A percentile compares a stretch with the other conserved stretches of the same genome.
Evolutionary conservation across 1,140 invertebrate species (phyloP).

Genomic region (Rhyzopertha dominica): DNA sequence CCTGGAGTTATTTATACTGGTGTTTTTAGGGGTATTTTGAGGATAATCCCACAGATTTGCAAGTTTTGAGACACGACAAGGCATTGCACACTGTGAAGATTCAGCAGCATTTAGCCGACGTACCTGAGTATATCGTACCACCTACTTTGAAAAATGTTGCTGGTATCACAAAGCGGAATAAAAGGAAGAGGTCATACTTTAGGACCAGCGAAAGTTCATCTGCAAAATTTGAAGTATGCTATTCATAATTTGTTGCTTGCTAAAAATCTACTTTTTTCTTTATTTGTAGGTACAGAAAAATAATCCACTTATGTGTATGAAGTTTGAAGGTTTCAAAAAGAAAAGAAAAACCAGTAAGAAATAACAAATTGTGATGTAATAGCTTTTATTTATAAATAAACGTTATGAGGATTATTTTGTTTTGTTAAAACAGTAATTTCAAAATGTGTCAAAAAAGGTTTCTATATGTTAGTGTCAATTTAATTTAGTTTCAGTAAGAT

Average conservation of each 20-base stretch:
- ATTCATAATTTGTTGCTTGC: too few relatives aligned
- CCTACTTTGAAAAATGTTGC: conserved; percentile 62
- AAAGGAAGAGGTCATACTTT: conserved; percentile 39
- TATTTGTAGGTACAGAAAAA: conserved; percentile 23
- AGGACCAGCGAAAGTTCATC: conserved; percentile 21
- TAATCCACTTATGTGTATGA: conserved; percentile 40
- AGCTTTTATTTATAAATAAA: not conserved
- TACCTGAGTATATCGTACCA: conserved; percentile 92
- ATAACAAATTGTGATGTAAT: not conserved
- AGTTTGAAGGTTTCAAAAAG: conserved; percentile 40
- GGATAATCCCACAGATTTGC: conserved; percentile 87
- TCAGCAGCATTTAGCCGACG: conserved; percentile 82
- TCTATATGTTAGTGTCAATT: not conserved
- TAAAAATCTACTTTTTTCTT: conserved; percentile 4
- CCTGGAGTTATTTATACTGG: conserved; percentile 1
- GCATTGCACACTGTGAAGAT: conserved; percentile 79
- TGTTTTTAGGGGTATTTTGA: conserved; percentile 78
- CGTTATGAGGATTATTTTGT: not conserved
- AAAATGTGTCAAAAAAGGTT: not conserved
- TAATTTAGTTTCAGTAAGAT: not conserved
- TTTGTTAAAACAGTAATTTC: not conserved
- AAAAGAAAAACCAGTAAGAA: conserved; percentile 27
- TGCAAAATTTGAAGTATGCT: conserved; percentile 28
- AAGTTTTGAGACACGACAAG: conserved; percentile 88
- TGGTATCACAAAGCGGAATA: conserved; percentile 45